A percentile compares a stretch with the other conserved stretches of the same genome.
These are phyloP conservation scores for Capra hircus DNA, from an alignment of 2,113 vertebrate species.

Conservation along the genomic window DNA sequence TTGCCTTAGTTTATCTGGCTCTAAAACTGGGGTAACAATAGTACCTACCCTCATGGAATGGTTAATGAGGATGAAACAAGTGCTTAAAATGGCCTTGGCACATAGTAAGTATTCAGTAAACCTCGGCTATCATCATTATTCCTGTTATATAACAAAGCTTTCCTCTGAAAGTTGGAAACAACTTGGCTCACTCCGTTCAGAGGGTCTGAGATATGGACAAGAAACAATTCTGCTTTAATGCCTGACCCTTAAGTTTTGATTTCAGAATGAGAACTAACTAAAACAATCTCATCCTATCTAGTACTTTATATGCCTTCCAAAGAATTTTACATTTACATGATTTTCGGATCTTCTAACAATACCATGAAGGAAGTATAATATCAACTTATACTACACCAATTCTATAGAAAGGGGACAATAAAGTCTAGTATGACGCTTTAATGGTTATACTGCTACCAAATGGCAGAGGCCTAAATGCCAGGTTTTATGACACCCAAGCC, in stretches of 20 bases:
- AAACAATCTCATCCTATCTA: background rate
- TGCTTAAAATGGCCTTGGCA: background rate
- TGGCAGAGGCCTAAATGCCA: background rate
- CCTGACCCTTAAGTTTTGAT: background rate
- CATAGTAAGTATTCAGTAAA: background rate
- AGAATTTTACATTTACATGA: background rate
- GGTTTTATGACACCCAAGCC: background rate
- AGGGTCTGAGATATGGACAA: background rate
- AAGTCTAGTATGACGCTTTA: background rate
- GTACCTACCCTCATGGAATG: background rate
- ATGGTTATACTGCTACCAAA: background rate
- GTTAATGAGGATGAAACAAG: background rate
- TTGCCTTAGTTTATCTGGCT: background rate
- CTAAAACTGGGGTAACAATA: background rate
- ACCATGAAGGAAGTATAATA: background rate
- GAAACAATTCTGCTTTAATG: background rate
- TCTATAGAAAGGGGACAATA: conserved; percentile 22
- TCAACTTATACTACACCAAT: background rate
- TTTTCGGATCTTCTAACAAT: background rate
- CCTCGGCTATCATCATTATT: background rate
- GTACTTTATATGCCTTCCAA: background rate
- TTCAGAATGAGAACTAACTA: background rate
- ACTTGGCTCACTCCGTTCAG: background rate
- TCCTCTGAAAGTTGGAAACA: background rate
- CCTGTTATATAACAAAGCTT: background rate